Percentiles rank a stretch among this genome's conserved stretches.
These are phyloP conservation scores for Rattus norvegicus DNA, from an alignment of 2,113 vertebrate genomes.

Conservation along the genomic window DNA sequence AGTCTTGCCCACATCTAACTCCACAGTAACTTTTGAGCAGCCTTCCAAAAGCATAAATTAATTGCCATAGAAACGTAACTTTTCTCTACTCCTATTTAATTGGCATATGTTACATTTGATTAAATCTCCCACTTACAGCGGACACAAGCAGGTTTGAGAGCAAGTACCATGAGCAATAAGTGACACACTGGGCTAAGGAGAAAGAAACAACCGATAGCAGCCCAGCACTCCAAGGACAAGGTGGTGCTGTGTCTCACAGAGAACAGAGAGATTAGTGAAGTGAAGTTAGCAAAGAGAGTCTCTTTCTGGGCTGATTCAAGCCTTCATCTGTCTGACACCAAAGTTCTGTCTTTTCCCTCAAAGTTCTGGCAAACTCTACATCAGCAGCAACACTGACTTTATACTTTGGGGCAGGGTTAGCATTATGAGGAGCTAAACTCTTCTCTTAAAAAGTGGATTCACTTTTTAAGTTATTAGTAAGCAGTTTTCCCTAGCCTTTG, in stretches of 20 bases:
- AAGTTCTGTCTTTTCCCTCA: background rate
- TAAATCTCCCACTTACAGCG: constrained; percentile 68
- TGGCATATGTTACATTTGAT: constrained; percentile 61
- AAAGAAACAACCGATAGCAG: background rate
- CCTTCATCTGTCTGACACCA: background rate
- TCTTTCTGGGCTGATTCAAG: background rate
- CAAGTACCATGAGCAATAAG: background rate
- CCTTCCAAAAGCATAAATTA: constrained; percentile 67
- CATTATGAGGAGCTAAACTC: background rate
- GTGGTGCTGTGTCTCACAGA: too few relatives aligned
- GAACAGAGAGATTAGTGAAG: background rate
- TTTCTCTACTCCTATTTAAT: constrained; percentile 62
- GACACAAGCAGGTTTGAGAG: constrained; percentile 52
- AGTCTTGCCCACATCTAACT: constrained; percentile 29
- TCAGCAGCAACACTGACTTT: background rate
- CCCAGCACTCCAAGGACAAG: background rate
- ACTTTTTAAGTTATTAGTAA: rapidly evolving
- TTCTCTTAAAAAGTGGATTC: background rate
- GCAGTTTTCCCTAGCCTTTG: background rate
- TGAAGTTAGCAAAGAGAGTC: background rate
- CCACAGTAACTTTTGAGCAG: constrained; percentile 54
- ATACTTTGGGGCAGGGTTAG: background rate
- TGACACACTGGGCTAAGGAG: background rate
- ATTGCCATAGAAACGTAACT: constrained; percentile 70
- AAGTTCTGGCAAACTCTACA: background rate